A percentile compares a stretch with the other conserved stretches of the same genome.
Evolutionary conservation across 2,888 invertebrate genomes (phyloP).

Genomic region (Blastobasis lacticolella): DNA sequence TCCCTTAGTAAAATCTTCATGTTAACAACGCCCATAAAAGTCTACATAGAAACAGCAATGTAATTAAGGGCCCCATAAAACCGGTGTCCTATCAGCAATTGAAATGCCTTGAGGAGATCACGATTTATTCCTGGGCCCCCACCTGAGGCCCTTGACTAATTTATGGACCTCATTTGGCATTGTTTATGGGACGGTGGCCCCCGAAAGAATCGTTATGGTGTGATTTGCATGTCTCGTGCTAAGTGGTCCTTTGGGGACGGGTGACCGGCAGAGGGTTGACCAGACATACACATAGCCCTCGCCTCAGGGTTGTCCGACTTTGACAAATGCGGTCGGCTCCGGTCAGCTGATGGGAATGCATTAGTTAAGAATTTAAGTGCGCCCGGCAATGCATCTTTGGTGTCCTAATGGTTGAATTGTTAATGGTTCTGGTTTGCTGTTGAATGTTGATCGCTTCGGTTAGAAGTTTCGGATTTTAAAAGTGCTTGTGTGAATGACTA

Average conservation of each 20-base stretch:
- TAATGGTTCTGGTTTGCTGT: background rate
- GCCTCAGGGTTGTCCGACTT: background rate
- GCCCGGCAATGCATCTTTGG: background rate
- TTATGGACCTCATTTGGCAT: slow-evolving; percentile 55
- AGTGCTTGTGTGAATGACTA: no score
- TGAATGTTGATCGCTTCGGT: no score
- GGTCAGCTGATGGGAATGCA: no score
- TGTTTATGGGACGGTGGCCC: slow-evolving; percentile 32
- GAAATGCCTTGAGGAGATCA: slow-evolving; percentile 26
- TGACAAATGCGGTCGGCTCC: slow-evolving; percentile 1
- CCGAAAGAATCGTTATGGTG: slow-evolving; percentile 52
- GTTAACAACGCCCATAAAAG: no score
- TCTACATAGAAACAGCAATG: background rate
- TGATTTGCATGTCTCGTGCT: slow-evolving; percentile 58
- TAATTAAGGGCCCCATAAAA: slow-evolving; percentile 1
- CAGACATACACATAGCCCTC: slow-evolving; percentile 8
- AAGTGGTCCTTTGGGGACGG: slow-evolving; percentile 32
- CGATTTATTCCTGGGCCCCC: slow-evolving; percentile 41
- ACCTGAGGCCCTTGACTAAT: slow-evolving; percentile 48
- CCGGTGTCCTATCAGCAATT: slow-evolving; percentile 15
- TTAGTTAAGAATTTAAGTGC: background rate
- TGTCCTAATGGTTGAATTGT: background rate
- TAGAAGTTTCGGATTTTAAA: no score
- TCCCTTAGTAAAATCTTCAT: no score
- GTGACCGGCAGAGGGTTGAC: slow-evolving; percentile 15